Evolutionary conservation across 2,113 vertebrate genomes (phyloP).

Genomic region (Pangasianodon gigas): DNA sequence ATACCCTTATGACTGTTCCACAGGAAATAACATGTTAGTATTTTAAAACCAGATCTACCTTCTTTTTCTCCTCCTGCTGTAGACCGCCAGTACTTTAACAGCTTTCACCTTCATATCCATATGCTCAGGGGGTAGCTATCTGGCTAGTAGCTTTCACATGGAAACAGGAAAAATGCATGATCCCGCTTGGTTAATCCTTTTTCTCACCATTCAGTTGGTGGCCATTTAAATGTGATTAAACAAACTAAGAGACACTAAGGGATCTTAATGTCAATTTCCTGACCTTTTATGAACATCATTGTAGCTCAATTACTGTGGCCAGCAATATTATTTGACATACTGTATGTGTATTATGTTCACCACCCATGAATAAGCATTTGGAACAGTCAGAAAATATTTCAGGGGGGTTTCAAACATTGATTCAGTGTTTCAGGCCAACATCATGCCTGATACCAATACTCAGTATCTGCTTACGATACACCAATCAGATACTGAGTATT

Average conservation of each 20-base stretch:
- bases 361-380: background rate
- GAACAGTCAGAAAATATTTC: background rate
- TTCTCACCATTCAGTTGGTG: background rate
- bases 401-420: background rate
- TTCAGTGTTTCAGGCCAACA: no score
- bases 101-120: slow-evolving; percentile 1
- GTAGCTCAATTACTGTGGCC: background rate
- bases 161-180: background rate
- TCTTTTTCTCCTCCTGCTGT: background rate
- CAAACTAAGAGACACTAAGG: background rate
- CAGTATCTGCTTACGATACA: no score
- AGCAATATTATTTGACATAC: background rate
- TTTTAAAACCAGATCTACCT: background rate
- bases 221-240: background rate
- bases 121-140: background rate
- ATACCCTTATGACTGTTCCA: background rate
- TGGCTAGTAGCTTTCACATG: background rate
- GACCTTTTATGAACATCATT: background rate
- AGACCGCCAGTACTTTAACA: background rate
- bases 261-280: background rate
- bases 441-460: no score
- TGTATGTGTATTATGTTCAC: background rate
- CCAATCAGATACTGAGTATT: no score
- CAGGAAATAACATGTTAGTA: no score
- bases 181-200: background rate